These are phyloP conservation scores for Arctopsyche grandis DNA, from an alignment of 1,140 invertebrate genomes.

Conservation along the genomic window DNA sequence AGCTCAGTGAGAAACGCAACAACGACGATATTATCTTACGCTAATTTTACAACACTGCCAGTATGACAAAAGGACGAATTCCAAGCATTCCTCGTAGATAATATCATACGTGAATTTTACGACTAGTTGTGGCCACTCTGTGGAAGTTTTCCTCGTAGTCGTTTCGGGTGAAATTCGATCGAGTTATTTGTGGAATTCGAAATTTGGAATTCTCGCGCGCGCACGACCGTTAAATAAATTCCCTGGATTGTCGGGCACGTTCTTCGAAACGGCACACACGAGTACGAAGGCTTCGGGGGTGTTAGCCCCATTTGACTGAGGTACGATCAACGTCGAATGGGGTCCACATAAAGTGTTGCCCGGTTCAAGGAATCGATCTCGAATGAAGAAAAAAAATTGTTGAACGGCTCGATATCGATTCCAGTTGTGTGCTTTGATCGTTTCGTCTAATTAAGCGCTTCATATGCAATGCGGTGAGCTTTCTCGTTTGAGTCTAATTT, in stretches of 20 bases:
- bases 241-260: slow-evolving; percentile 28
- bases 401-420: not conserved
- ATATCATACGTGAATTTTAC: slow-evolving; percentile 21
- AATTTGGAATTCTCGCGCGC: slow-evolving; percentile 45
- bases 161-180: slow-evolving; percentile 46
- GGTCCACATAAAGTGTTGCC: not conserved
- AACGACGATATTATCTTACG: too few species aligned
- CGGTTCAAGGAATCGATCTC: slow-evolving; percentile 2
- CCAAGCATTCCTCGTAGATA: slow-evolving; percentile 19
- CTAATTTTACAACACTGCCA: too few species aligned
- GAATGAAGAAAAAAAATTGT: not conserved
- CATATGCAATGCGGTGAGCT: slow-evolving; percentile 11
- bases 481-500: not conserved
- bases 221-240: slow-evolving; percentile 28
- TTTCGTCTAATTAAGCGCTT: slow-evolving; percentile 17
- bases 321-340: too few species aligned
- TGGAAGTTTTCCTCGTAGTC: slow-evolving; percentile 6
- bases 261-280: slow-evolving; percentile 16
- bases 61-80: not conserved
- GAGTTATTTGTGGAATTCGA: slow-evolving; percentile 51
- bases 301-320: not conserved
- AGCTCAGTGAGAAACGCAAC: too few species aligned
- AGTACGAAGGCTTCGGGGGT: not conserved
- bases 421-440: too few species aligned
- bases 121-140: slow-evolving; percentile 16